phyloP scores from a whole-genome alignment of 2,888 invertebrate genomes.

The Melinopterus prodromus region DNA sequence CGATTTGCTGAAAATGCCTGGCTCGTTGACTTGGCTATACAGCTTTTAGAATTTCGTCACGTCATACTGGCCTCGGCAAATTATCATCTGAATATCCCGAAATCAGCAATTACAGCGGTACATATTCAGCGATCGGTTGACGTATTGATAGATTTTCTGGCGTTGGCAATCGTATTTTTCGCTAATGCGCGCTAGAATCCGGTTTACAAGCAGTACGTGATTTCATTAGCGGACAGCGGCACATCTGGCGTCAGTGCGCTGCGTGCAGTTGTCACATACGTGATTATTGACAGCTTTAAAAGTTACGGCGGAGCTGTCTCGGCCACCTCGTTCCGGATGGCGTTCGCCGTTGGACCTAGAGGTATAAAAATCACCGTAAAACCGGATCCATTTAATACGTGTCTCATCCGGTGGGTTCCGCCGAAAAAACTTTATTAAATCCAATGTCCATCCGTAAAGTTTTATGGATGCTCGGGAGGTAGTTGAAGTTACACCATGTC shows the following conservation, averaged over 20 bases:
- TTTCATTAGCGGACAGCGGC: slow-evolving; percentile 13
- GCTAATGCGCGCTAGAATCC: slow-evolving; percentile 10
- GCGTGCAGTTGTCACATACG: slow-evolving; percentile 13
- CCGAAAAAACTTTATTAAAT: background rate
- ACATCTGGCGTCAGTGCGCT: background rate
- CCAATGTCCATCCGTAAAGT: background rate
- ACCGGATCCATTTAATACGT: background rate
- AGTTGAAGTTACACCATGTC: background rate
- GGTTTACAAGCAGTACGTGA: slow-evolving; percentile 22
- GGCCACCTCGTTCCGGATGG: background rate
- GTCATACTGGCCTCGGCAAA: background rate
- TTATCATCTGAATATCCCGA: slow-evolving; percentile 12
- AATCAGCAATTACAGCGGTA: background rate
- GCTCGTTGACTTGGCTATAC: too few relatives aligned
- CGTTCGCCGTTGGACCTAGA: slow-evolving; percentile 6
- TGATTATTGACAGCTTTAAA: slow-evolving; percentile 12
- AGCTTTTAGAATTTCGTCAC: too few relatives aligned
- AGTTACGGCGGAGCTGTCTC: slow-evolving; percentile 5
- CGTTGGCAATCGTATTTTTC: slow-evolving; percentile 4
- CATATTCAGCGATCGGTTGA: slow-evolving; percentile 6
- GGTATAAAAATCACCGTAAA: slow-evolving; percentile 10
- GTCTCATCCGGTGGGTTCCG: background rate
- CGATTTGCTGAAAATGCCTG: too few relatives aligned
- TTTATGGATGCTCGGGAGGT: background rate
- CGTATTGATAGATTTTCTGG: slow-evolving; percentile 8